Conservation (phyloP, 2,797 vertebrate genomes). For the Lithobates pipiens region DNA sequence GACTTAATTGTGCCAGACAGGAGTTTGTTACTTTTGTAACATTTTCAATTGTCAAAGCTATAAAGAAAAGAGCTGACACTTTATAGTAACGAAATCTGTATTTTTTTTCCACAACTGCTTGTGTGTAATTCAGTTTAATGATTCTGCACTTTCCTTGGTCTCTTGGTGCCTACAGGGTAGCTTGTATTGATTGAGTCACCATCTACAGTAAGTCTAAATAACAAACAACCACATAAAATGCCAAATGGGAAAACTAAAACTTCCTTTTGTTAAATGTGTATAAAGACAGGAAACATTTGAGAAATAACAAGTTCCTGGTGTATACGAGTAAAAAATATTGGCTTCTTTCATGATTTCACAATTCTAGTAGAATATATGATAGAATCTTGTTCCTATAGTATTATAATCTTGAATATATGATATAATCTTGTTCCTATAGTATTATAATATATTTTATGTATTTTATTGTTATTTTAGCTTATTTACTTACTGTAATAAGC, state of each 20-base stretch:
- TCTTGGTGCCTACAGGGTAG: conserved; percentile 68
- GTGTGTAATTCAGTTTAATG: conserved; percentile 80
- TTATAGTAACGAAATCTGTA: conserved; percentile 76
- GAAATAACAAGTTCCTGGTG: background rate
- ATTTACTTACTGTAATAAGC: too few species aligned
- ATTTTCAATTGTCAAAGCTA: conserved; percentile 71
- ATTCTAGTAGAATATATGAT: background rate
- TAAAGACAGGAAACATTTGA: conserved; percentile 15
- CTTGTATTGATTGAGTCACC: conserved; percentile 79
- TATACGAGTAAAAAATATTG: background rate
- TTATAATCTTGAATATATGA: too few species aligned
- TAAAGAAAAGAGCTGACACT: conserved; percentile 68
- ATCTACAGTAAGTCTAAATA: conserved; percentile 68
- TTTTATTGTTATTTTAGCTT: too few species aligned
- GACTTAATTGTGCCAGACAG: conserved; percentile 16
- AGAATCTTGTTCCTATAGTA: too few species aligned
- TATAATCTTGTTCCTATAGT: too few species aligned
- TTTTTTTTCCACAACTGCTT: conserved; percentile 76
- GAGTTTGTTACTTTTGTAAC: conserved; percentile 61
- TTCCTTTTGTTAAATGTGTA: conserved; percentile 59
- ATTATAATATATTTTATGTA: too few species aligned
- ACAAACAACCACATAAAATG: conserved; percentile 74
- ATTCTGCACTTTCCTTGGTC: conserved; percentile 71
- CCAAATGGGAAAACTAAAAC: conserved; percentile 68
- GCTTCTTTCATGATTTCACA: background rate